Base-by-base conservation (phyloP, 1,140 invertebrate genomes). In the Meloidogyne hapla region DNA sequence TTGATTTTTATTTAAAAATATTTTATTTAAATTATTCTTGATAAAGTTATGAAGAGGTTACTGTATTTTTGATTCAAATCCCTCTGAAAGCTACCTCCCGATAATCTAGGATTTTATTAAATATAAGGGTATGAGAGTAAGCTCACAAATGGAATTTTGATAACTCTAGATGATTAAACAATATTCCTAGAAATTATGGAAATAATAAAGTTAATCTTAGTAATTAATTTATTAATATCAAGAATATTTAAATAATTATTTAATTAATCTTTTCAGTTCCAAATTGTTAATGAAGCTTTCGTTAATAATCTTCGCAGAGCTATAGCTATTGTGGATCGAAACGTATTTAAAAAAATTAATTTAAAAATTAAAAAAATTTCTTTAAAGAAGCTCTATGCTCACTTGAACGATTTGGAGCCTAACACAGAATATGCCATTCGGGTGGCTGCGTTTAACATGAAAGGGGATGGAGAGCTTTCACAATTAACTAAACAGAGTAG, bases 371-470 rank as follows among this genome's bases (percentile, higher is more conserved):
- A 64, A 9, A 45, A 73, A 13, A 38, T 56, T n/a, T 33, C n/a
- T 48, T 72, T 85, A 71, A 48, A 85, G 82, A 83, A 83, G 62
- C 68, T 76, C 10, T 74, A 82, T 61, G 74, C 93, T 1, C 94
- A 98, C 0, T 94, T 98, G 81, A 93, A 92, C 9, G 92, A 93
- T 81, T 89, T 99, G 25, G 94, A 98, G 87, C 95, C 96, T 89
- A 94, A 95, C 85, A 94, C 94, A 0, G 94, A 97, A 87, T 99
- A 98, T 88, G 91, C 93, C 28, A 96, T 96, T 84, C 92, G 94
- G 86, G 93, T 98, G 1, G 91, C 93, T 80, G 94, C 95, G 0
- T 93, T 93, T 84, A 99, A 87, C 69, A 38, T 67, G 62, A 75
- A 81, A 10, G 84, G 84, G 3, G 84, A 86, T 71, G 85, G 84